These are phyloP conservation scores for Crotalus viridis DNA, from an alignment of 2,113 vertebrate species.

Conservation along the genomic window DNA sequence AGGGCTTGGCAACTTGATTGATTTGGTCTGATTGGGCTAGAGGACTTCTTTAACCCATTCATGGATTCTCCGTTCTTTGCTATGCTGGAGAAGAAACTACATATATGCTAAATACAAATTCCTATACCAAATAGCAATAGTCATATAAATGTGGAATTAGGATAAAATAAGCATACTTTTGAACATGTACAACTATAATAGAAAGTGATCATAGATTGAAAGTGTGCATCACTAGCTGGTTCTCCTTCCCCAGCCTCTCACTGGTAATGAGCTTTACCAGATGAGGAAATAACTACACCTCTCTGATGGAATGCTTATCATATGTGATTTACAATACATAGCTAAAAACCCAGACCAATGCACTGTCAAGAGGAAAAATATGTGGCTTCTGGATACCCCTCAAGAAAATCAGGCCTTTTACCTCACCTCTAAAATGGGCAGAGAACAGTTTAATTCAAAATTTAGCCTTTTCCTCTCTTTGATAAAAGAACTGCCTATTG, in stretches of 20 bases:
- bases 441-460: neutral
- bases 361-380: neutral
- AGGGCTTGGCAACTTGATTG: no score
- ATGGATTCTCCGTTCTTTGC: no score
- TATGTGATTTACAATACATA: neutral
- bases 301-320: neutral
- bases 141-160: neutral
- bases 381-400: neutral
- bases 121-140: neutral
- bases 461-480: neutral
- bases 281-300: neutral
- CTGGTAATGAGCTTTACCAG: neutral
- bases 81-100: neutral
- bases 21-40: no score
- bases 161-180: neutral
- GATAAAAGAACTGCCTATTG: neutral
- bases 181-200: neutral
- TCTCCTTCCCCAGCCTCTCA: neutral
- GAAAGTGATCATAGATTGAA: neutral
- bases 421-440: neutral
- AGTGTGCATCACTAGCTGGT: neutral
- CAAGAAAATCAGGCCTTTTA: neutral
- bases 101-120: neutral
- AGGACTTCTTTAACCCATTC: no score
- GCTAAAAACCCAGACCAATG: neutral